Base-by-base conservation (phyloP, 2,113 vertebrate species). In the Coracopsis vasa region DNA sequence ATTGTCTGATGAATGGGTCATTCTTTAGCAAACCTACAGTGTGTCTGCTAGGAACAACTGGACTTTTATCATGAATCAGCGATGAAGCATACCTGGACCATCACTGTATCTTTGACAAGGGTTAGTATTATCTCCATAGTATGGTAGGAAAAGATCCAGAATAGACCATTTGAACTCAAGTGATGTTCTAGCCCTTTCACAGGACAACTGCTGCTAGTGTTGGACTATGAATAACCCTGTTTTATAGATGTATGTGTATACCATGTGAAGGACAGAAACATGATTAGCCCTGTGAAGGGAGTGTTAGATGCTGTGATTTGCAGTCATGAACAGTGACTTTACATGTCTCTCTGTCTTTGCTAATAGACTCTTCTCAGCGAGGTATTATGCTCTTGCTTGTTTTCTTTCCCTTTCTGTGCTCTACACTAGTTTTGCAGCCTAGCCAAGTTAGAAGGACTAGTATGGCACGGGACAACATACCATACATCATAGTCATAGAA, bases 231-330 rank as follows among this genome's bases (percentile, higher is more conserved):
- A 75, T n/a, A 79, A 13, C 9, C 3, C 4, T 42, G 5, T 20
- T 71, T 33, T 73, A 71, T 7, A 33, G 12, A 39, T 27, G 9
- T 27, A 31, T n/a, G 7, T 0, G 0, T 67, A 33, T 58, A 37
- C 8, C 20, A 18, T 25, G 2, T 23, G 58, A 89, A 86, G 25
- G 18, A 66, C 18, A 58, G 28, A 79, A 75, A 50, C 9, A 45
- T 9, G 4, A 35, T 44, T 29, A 37, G 4, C 4, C 16, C n/a
- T 21, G 23, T 19, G 11, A 45, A 18, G 15, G 23, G 15, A 41
- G 4, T 50, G 35, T 60, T 20, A 33, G 37, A 15, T 79, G 11
- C 12, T 86, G 10, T 61, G 21, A 80, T 77, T n/a, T 80, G 16
- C 35, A 69, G 13, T n/a, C 11, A 60, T 35, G 5, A 67, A 41